Base-by-base conservation (phyloP, 2,888 invertebrate species). In the Ptycholaimellus sp. region DNA sequence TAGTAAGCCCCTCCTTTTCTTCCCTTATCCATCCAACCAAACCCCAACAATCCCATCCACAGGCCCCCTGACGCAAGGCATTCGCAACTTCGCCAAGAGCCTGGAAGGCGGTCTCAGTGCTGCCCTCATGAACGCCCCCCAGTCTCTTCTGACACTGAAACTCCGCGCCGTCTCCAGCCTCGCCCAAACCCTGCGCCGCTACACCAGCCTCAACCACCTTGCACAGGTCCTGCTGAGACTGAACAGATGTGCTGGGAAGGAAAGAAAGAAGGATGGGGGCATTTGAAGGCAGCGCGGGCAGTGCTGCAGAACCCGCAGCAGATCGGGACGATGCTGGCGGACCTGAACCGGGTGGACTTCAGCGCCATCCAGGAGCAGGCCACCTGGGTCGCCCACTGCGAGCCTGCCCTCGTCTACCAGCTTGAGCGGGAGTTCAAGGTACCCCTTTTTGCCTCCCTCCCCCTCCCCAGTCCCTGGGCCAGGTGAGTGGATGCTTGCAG, bases 361-460 rank as follows among this genome's bases (percentile, higher is more conserved):
- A 77, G 81, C 57, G 85, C 87, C 65, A 85, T 96, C 13, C 83
- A 63, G 56, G 65, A 64, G 42, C 72, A 83, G 68, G 90, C 90
- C 2, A 79, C 82, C 1, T 93, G 90, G 90, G 87, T 93, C 7
- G 93, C 90, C 59, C 79, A 83, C 52, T 93, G 90, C 63, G 80
- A 80, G 53, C 74, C 77, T 45, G 70, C 72, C 16, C 72, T 82
- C 34, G 75, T 79, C 19, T 73, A 73, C 55, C 71, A 76, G 37
- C 69, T 93, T 37, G 83, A 90, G 56, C 74, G 76, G 23, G 85
- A 90, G 59, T 93, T 93, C 59, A 70, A 70, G 53, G 37, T 37
- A n/a, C 3, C 5, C 34, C 11, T 13, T 53, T 53, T 39, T 58
- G 58, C 3, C 48, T 62, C 11, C 6, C 30, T n/a, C 14, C 14